These are phyloP conservation scores for Drosophila rellima DNA, from an alignment of 2,888 invertebrate species.

Conservation along the genomic window DNA sequence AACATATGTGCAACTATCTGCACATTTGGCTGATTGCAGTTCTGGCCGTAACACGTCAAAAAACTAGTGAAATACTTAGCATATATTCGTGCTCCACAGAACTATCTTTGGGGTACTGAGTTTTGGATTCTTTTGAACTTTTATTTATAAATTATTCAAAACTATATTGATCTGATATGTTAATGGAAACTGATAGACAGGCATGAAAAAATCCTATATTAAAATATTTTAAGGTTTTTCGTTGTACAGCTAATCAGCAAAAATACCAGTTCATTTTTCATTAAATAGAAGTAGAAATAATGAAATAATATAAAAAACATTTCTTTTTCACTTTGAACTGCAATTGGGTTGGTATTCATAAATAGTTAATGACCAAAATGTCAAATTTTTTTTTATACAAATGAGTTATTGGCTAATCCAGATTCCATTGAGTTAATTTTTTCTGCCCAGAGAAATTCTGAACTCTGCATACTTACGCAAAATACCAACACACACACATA, in stretches of 20 bases:
- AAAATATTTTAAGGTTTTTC: not conserved
- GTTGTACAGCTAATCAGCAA: not conserved
- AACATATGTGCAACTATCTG: constrained; percentile 14
- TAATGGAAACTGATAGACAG: not conserved
- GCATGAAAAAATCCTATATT: not conserved
- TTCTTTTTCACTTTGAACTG: constrained; percentile 32
- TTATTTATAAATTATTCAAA: too few species aligned
- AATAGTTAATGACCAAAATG: constrained; percentile 47
- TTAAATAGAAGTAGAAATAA: constrained; percentile 36
- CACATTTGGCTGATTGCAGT: constrained; percentile 2
- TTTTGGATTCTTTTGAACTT: not conserved
- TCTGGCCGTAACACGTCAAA: constrained; percentile 9
- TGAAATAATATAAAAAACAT: constrained; percentile 20
- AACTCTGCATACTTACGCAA: constrained; percentile 11
- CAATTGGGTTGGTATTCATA: constrained; percentile 68
- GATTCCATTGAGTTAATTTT: constrained; percentile 31
- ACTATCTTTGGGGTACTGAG: not conserved
- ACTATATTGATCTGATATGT: not conserved
- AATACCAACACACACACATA: constrained; percentile 18
- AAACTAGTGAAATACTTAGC: not conserved
- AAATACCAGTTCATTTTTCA: not conserved
- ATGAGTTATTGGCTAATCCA: constrained; percentile 35
- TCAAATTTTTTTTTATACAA: constrained; percentile 20
- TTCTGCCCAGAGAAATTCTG: constrained; percentile 13
- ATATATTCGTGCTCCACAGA: not conserved